These are phyloP conservation scores for Muschampia plurimacula DNA, from an alignment of 2,888 invertebrate species.

Conservation along the genomic window DNA sequence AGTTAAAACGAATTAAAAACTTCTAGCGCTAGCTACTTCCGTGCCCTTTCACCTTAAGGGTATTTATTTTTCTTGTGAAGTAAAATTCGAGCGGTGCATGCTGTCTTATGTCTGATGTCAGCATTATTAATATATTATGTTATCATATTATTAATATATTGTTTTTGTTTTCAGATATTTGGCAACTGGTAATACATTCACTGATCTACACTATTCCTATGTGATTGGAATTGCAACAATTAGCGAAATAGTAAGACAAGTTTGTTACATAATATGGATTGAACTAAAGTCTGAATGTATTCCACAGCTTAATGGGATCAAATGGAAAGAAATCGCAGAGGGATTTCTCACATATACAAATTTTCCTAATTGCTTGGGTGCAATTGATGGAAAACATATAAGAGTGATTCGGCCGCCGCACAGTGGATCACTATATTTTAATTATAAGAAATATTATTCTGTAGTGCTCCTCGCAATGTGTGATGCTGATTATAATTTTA, in stretches of 20 bases:
- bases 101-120: constrained; percentile 10
- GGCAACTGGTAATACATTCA: constrained; percentile 13
- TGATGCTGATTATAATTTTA: constrained; percentile 35
- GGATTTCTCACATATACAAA: constrained; percentile 38
- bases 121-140: constrained; percentile 8
- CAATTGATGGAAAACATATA: constrained; percentile 26
- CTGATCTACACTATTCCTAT: constrained; percentile 13
- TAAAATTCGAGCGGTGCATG: constrained; percentile 15
- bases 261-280: constrained; percentile 8
- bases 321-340: constrained; percentile 24
- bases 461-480: constrained; percentile 32
- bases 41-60: constrained; percentile 11
- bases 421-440: constrained; percentile 29
- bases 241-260: constrained; percentile 9
- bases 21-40: constrained; percentile 10
- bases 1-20: constrained; percentile 12
- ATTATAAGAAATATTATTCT: constrained; percentile 37
- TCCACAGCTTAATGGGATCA: constrained; percentile 8
- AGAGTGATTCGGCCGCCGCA: constrained; percentile 23
- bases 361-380: constrained; percentile 37
- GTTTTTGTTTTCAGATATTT: constrained; percentile 17
- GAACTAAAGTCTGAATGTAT: constrained; percentile 8
- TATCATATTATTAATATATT: constrained; percentile 12
- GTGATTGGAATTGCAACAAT: constrained; percentile 7
- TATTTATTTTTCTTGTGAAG: constrained; percentile 10